Conservation (phyloP, 2,888 invertebrate species). For the Ophion slaviceki region DNA sequence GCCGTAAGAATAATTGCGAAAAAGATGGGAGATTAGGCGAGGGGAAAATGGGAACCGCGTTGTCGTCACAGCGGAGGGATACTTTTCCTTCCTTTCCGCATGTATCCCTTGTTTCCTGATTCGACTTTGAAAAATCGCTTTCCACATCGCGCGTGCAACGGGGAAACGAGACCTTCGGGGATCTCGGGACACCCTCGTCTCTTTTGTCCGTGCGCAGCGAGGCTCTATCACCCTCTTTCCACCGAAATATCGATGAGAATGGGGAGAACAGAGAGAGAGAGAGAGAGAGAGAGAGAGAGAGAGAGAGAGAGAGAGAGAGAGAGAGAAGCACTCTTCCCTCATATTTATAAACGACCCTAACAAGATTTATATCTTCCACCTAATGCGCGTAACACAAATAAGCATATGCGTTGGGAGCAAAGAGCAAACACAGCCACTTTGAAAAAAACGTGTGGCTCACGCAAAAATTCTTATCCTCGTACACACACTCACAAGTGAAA, state of each 20-base stretch:
- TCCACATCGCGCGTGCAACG: constrained; percentile 18
- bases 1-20: constrained; percentile 63
- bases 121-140: constrained; percentile 65
- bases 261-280: background rate
- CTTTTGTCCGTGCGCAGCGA: constrained; percentile 47
- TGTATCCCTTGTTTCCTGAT: constrained; percentile 45
- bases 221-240: constrained; percentile 28
- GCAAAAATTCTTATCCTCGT: background rate
- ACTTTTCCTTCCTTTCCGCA: constrained; percentile 34
- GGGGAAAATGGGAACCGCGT: background rate
- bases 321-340: background rate
- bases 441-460: background rate
- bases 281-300: background rate
- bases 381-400: background rate
- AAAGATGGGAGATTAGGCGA: constrained; percentile 54
- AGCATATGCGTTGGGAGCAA: background rate
- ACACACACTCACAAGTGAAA: background rate
- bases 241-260: background rate
- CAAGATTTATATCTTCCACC: background rate
- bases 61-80: background rate
- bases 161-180: constrained; percentile 59
- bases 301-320: background rate
- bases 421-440: background rate
- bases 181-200: constrained; percentile 35
- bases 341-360: background rate